These are phyloP conservation scores for Helicolenus hilgendorfi DNA, from an alignment of 2,797 vertebrate species.

Conservation along the genomic window DNA sequence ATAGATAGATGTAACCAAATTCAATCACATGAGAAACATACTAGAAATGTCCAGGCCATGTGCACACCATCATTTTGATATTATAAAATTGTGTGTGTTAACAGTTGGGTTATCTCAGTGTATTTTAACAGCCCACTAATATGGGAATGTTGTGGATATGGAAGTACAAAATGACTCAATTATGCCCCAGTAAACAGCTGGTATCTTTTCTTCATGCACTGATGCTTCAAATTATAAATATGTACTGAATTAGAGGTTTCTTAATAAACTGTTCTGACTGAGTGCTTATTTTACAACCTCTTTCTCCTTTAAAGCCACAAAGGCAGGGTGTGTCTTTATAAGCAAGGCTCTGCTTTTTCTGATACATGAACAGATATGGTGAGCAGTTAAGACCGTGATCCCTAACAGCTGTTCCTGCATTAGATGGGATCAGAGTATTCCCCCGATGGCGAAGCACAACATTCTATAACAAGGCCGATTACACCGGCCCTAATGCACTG, in stretches of 20 bases:
- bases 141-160: background rate
- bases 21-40: background rate
- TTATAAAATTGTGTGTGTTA: background rate
- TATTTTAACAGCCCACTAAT: background rate
- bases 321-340: conserved; percentile 74
- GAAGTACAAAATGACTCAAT: conserved; percentile 7
- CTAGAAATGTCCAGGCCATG: background rate
- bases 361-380: conserved; percentile 80
- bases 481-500: conserved; percentile 41
- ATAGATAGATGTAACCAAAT: background rate
- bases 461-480: conserved; percentile 80
- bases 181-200: conserved; percentile 10
- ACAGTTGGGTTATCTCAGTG: background rate
- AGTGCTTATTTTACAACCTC: conserved; percentile 70
- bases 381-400: conserved; percentile 84
- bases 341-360: conserved; percentile 72
- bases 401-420: conserved; percentile 87
- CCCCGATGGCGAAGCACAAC: conserved; percentile 67
- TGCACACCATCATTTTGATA: background rate
- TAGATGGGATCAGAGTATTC: conserved; percentile 86
- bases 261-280: conserved; percentile 52
- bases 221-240: conserved; percentile 46
- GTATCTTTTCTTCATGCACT: conserved; percentile 27
- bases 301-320: conserved; percentile 61
- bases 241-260: conserved; percentile 20